phyloP scores from a whole-genome alignment of 1,140 invertebrate genomes.

The Drosophila watanabei region DNA sequence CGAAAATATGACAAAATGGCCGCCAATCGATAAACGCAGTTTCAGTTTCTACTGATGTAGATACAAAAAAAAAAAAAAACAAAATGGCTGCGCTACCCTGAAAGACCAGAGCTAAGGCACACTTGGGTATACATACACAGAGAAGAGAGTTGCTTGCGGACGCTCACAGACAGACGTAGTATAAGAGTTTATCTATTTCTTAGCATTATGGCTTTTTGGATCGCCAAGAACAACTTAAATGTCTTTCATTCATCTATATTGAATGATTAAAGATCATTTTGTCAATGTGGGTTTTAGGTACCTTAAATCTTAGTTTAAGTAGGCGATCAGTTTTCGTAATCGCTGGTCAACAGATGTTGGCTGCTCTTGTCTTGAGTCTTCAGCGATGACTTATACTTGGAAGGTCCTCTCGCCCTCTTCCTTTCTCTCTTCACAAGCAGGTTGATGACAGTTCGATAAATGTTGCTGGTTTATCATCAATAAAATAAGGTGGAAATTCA shows the following conservation, averaged over 20 bases:
- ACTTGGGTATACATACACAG: constrained; percentile 8
- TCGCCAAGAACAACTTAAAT: not conserved
- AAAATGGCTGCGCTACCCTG: constrained; percentile 3
- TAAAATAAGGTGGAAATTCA: too few species aligned
- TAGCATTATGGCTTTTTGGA: not conserved
- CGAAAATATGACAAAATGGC: not conserved
- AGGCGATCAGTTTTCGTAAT: not conserved
- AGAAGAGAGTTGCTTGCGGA: not conserved
- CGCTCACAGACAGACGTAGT: not conserved
- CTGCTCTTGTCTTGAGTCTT: too few species aligned
- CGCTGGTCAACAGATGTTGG: too few species aligned
- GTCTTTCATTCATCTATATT: too few species aligned
- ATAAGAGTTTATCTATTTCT: not conserved
- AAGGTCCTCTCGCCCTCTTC: too few species aligned
- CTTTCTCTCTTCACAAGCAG: too few species aligned
- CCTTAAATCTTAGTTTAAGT: not conserved
- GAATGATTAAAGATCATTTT: not conserved
- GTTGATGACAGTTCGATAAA: too few species aligned
- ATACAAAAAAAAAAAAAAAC: not conserved
- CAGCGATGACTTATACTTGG: too few species aligned
- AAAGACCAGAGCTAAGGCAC: not conserved
- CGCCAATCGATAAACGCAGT: not conserved
- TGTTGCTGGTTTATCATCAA: too few species aligned
- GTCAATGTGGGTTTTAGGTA: not conserved
- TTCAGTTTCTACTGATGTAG: not conserved